Evolutionary conservation across 2,113 vertebrate species (phyloP).

Genomic region (Ibidorhyncha struthersii): DNA sequence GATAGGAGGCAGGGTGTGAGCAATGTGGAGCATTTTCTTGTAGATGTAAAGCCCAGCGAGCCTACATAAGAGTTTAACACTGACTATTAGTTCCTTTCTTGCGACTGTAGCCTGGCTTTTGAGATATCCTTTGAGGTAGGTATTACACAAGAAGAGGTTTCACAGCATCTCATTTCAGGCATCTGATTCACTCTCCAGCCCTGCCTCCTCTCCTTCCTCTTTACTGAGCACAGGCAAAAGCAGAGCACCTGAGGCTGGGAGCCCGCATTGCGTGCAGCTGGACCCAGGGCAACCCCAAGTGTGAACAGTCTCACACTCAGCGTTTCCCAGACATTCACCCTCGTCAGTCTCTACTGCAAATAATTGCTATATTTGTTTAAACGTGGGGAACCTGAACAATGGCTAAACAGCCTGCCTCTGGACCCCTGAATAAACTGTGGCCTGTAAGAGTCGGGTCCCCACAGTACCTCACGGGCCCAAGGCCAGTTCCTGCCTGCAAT

Average conservation of each 20-base stretch:
- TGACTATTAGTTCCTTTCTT: not conserved
- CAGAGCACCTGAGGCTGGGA: not conserved
- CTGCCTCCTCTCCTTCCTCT: not conserved
- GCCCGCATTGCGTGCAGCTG: accelerated
- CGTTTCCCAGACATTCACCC: not conserved
- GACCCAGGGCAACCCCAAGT: not conserved
- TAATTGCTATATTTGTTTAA: not conserved
- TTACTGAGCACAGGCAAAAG: not conserved
- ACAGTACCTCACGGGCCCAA: accelerated
- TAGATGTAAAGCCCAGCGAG: not conserved
- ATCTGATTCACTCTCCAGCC: not conserved
- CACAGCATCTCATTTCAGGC: slow-evolving; percentile 7
- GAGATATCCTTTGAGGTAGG: not conserved
- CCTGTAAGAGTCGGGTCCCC: not conserved
- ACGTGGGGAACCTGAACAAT: not conserved
- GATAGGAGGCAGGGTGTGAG: not conserved
- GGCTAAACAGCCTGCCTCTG: not conserved
- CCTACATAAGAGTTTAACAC: not conserved
- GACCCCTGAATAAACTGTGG: not conserved
- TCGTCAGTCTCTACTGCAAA: not conserved
- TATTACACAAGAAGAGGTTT: not conserved
- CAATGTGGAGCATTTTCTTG: not conserved
- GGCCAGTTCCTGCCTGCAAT: not conserved
- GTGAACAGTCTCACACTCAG: not conserved
- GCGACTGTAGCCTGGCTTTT: not conserved